These are phyloP conservation scores for Clupea harengus DNA, from an alignment of 2,113 vertebrate species.

Conservation along the genomic window DNA sequence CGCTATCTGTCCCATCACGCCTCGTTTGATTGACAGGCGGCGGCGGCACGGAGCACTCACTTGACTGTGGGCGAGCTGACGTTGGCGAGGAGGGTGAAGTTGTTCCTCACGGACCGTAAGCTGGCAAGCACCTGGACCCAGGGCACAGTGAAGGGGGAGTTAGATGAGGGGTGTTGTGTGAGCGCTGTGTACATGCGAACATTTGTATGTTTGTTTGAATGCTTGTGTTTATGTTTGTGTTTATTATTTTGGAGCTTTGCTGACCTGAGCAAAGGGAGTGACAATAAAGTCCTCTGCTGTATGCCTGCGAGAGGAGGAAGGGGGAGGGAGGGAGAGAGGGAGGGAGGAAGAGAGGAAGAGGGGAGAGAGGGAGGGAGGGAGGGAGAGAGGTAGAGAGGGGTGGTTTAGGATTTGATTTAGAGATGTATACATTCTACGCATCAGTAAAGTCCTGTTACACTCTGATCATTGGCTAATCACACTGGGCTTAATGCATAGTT, in stretches of 20 bases:
- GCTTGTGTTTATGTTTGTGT: too few relatives aligned
- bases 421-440: too few relatives aligned
- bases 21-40: background rate
- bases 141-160: background rate
- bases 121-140: constrained; percentile 82
- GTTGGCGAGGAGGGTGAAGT: constrained; percentile 78
- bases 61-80: constrained; percentile 66
- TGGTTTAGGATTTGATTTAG: too few relatives aligned
- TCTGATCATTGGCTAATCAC: too few relatives aligned
- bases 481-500: too few relatives aligned
- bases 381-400: background rate
- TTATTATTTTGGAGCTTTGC: constrained; percentile 19
- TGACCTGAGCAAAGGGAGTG: constrained; percentile 90
- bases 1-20: background rate
- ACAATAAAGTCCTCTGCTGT: constrained; percentile 90
- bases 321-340: background rate
- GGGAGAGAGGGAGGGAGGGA: background rate
- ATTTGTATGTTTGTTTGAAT: too few relatives aligned
- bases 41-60: constrained; percentile 62
- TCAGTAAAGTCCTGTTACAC: too few relatives aligned
- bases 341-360: background rate
- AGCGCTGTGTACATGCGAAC: background rate
- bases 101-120: constrained; percentile 80
- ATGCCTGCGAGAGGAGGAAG: constrained; percentile 68
- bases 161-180: background rate